Evolutionary conservation across 2,113 vertebrate genomes (phyloP).

Genomic region (Hippocampus mohnikei): DNA sequence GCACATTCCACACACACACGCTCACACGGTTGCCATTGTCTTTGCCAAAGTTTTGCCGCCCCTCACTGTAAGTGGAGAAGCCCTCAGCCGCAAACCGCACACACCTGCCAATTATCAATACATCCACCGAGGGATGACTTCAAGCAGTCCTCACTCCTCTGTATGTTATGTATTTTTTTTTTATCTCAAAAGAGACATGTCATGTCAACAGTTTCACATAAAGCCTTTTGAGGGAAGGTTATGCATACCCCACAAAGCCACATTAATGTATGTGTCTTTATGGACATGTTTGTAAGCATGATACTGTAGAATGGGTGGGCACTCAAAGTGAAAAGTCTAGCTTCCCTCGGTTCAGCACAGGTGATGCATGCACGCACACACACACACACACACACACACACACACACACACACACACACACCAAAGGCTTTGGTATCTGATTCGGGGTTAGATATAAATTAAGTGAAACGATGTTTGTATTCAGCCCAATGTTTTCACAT

Average conservation of each 20-base stretch:
- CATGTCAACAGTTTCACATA: conserved; percentile 4
- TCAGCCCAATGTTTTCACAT: not conserved
- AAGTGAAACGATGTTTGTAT: conserved; percentile 3
- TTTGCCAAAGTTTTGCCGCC: conserved; percentile 24
- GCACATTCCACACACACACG: conserved; percentile 34
- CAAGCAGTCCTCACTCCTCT: conserved; percentile 20
- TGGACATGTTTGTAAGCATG: conserved; percentile 22
- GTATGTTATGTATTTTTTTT: conserved; percentile 42
- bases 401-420: not conserved
- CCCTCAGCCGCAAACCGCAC: conserved; percentile 13
- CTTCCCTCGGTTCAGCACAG: conserved; percentile 5
- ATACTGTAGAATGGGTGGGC: not conserved
- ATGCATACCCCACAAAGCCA: not conserved
- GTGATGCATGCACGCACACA: conserved; percentile 3
- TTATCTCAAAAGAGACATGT: conserved; percentile 5
- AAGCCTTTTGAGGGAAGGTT: conserved; percentile 3
- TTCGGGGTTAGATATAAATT: not conserved
- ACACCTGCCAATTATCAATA: conserved; percentile 32
- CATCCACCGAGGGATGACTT: conserved; percentile 11
- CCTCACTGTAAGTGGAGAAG: conserved; percentile 24
- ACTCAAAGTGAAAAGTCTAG: conserved; percentile 21
- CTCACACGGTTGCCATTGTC: conserved; percentile 37
- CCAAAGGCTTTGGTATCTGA: not conserved
- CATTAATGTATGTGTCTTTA: conserved; percentile 14
- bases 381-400: not conserved